Conservation (phyloP, 1,140 invertebrate species). For the Augochlora pura region DNA sequence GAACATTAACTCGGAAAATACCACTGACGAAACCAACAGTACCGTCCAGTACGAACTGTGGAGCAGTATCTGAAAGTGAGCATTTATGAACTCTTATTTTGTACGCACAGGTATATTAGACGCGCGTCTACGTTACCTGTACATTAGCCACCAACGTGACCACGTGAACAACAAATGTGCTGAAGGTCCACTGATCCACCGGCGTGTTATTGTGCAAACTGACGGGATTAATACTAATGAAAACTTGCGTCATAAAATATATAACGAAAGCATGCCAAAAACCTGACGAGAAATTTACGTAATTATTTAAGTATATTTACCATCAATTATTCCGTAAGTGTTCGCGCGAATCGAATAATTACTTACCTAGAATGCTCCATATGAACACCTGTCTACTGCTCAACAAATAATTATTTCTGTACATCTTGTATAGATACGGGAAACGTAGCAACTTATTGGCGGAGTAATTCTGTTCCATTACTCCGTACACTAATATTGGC, state of each 20-base stretch:
- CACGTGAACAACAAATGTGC: slow-evolving; percentile 78
- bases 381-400: slow-evolving; percentile 83
- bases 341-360: neutral
- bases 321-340: neutral
- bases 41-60: slow-evolving; percentile 84
- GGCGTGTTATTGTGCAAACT: slow-evolving; percentile 72
- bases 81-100: slow-evolving; percentile 3
- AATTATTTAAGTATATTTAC: neutral
- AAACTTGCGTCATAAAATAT: slow-evolving; percentile 80
- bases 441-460: slow-evolving; percentile 82
- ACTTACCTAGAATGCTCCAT: slow-evolving; percentile 83
- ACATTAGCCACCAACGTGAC: slow-evolving; percentile 80
- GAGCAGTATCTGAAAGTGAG: slow-evolving; percentile 82
- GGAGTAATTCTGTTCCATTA: slow-evolving; percentile 86
- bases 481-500: slow-evolving; percentile 85
- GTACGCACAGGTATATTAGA: neutral
- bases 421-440: slow-evolving; percentile 84
- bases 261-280: slow-evolving; percentile 82
- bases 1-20: slow-evolving; percentile 83
- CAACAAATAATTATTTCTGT: slow-evolving; percentile 85
- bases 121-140: slow-evolving; percentile 76
- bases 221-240: slow-evolving; percentile 75
- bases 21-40: slow-evolving; percentile 81
- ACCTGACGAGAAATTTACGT: slow-evolving; percentile 75
- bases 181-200: slow-evolving; percentile 77